phyloP scores from a whole-genome alignment of 1,140 invertebrate genomes.

The Daktulosphaira vitifoliae region DNA sequence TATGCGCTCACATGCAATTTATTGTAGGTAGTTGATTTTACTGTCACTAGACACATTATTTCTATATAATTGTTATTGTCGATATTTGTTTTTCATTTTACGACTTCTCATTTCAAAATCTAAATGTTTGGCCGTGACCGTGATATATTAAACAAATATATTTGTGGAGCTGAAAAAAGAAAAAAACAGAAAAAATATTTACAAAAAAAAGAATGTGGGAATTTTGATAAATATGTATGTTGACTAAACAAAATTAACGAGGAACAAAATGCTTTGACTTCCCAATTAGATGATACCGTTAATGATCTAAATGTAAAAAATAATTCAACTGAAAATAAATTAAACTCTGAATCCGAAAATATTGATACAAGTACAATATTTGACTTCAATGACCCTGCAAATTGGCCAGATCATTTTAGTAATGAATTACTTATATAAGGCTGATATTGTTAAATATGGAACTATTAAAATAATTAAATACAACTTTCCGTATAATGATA shows the following conservation, averaged over 20 bases:
- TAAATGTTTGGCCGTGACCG: no score
- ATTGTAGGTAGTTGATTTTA: not conserved
- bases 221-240: no score
- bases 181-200: not conserved
- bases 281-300: not conserved
- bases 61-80: not conserved
- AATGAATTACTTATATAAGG: not conserved
- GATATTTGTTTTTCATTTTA: not conserved
- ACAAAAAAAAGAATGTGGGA: no score
- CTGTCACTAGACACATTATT: not conserved
- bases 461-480: conserved; percentile 6
- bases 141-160: no score
- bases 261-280: not conserved
- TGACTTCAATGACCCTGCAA: no score
- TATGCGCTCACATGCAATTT: not conserved
- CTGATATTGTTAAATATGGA: no score
- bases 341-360: no score
- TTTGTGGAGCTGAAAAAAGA: no score
- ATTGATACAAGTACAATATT: no score
- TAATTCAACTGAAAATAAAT: conserved; percentile 5
- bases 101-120: not conserved
- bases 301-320: not conserved
- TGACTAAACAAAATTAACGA: not conserved
- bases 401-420: not conserved
- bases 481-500: conserved; percentile 11